A percentile compares a stretch with the other conserved stretches of the same genome.
Evolutionary conservation across 2,888 invertebrate species (phyloP).

Genomic region (Halocaridina rubra): DNA sequence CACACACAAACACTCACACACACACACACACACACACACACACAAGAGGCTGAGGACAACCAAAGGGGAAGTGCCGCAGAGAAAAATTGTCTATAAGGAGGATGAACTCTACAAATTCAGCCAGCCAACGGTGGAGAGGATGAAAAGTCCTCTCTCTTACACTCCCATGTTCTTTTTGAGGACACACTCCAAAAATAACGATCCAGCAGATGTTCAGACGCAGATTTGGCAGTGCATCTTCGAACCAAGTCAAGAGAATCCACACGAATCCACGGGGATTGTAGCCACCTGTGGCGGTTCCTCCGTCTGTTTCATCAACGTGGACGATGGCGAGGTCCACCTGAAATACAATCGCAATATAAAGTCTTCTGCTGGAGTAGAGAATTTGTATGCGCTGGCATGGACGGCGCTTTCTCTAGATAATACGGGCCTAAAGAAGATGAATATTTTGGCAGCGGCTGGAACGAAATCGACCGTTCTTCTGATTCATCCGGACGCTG

Average conservation of each 20-base stretch:
- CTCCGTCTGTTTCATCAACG: constrained; percentile 71
- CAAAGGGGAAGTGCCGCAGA: no score
- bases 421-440: constrained; percentile 38
- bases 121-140: constrained; percentile 32
- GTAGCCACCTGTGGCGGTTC: constrained; percentile 72
- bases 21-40: no score
- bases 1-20: no score
- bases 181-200: constrained; percentile 70
- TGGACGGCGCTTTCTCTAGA: constrained; percentile 68
- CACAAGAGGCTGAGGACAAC: no score
- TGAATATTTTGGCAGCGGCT: constrained; percentile 66
- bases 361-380: constrained; percentile 52
- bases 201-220: constrained; percentile 69
- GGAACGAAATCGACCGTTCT: constrained; percentile 66
- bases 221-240: constrained; percentile 71
- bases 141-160: constrained; percentile 19
- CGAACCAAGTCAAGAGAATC: constrained; percentile 68
- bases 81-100: constrained; percentile 22
- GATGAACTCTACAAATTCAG: constrained; percentile 44
- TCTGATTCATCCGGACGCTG: constrained; percentile 65
- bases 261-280: constrained; percentile 66
- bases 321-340: constrained; percentile 68
- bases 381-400: constrained; percentile 69
- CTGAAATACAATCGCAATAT: constrained; percentile 68
- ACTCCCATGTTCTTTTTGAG: constrained; percentile 67